Conservation (phyloP, 1,140 invertebrate genomes). For the Trachymyrmex cornetzi region DNA sequence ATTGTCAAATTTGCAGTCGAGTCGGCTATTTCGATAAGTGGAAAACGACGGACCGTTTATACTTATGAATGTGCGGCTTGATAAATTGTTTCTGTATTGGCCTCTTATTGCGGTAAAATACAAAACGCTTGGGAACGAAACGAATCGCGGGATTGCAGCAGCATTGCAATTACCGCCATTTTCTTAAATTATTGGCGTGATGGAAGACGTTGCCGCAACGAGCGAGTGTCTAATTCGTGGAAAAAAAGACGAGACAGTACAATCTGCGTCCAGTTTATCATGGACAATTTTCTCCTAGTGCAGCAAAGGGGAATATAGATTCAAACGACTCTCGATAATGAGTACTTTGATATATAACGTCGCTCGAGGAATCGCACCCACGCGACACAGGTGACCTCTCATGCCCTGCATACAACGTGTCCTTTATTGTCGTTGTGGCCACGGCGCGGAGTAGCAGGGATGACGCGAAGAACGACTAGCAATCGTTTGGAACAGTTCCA, state of each 20-base stretch:
- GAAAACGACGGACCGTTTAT: slow-evolving; percentile 29
- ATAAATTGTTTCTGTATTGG: slow-evolving; percentile 34
- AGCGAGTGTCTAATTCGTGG: slow-evolving; percentile 65
- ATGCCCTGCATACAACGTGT: neutral
- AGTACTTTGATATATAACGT: slow-evolving; percentile 23
- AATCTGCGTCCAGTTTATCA: slow-evolving; percentile 57
- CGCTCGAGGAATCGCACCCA: slow-evolving; percentile 9
- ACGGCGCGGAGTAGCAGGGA: neutral
- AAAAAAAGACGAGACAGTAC: slow-evolving; percentile 42
- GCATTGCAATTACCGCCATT: slow-evolving; percentile 64
- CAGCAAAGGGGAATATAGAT: slow-evolving; percentile 22
- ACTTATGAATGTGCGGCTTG: slow-evolving; percentile 4
- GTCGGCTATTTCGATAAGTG: slow-evolving; percentile 32
- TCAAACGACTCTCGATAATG: slow-evolving; percentile 59
- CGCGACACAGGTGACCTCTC: slow-evolving; percentile 11
- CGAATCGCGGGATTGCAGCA: slow-evolving; percentile 12
- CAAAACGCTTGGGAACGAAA: neutral
- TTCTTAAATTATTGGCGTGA: slow-evolving; percentile 57
- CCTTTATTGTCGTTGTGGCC: neutral
- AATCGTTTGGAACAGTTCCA: slow-evolving; percentile 32
- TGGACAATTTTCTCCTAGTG: slow-evolving; percentile 57
- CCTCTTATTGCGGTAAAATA: neutral
- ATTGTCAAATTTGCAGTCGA: slow-evolving; percentile 25
- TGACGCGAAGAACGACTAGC: neutral
- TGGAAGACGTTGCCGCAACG: slow-evolving; percentile 12